Base-by-base conservation (phyloP, 2,888 invertebrate species). In the Trisateles emortualis region DNA sequence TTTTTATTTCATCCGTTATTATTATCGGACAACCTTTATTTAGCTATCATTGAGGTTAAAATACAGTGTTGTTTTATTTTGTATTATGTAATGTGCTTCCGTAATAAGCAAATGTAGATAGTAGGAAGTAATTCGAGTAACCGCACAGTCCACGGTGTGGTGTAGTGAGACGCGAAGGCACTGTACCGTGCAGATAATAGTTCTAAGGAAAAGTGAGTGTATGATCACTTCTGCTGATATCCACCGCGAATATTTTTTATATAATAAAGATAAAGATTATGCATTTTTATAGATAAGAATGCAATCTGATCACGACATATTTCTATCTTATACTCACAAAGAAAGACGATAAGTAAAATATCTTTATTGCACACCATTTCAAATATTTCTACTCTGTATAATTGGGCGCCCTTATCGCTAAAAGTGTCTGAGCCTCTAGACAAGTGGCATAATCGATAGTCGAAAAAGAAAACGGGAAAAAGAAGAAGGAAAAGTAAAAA, bases 91-190 rank as follows among this genome's bases (percentile, higher is more conserved):
- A 66, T 11, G n/a, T 10, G 14, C 24, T 61, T 66, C 61, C 45
- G 66, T n/a, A 56, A 54, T 41, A 53, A 32, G 52, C 39, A 42
- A 64, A 26, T 62, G 50, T n/a, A n/a, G n/a, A n/a, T n/a, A 59
- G 11, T 41, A 67, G 59, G 67, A 66, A 64, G 62, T 57, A 30
- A 40, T n/a, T n/a, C n/a, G n/a, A n/a, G n/a, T n/a, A n/a, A n/a
- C n/a, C n/a, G n/a, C n/a, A n/a, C n/a, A n/a, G n/a, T n/a, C 26
- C 35, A 17, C 29, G 9, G n/a, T 33, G 11, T 46, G 43, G 49
- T 35, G 43, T 55, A 39, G 35, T 43, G 13, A 36, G 54, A 43
- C 40, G 46, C n/a, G n/a, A 60, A 46, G 29, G 47, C 53, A 44
- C 54, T 53, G 33, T 51, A 50, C 47, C 44, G 50, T 38, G 24